phyloP scores from a whole-genome alignment of 2,888 invertebrate genomes.

The Pachymerium ferrugineum region DNA sequence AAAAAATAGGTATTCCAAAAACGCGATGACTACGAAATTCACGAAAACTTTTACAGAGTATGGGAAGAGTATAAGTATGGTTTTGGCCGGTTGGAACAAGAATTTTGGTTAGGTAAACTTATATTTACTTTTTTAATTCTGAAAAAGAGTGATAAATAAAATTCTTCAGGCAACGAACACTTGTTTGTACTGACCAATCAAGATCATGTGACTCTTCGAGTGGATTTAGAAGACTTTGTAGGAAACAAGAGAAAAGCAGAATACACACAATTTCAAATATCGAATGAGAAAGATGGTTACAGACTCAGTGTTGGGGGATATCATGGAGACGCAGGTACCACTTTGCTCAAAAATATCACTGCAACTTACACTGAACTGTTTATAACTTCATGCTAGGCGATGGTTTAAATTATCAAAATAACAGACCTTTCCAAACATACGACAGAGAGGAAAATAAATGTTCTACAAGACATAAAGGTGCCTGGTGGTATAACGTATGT shows the following conservation, averaged over 20 bases:
- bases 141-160: too few relatives aligned
- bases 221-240: constrained; percentile 38
- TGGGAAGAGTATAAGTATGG: background rate
- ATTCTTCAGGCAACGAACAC: constrained; percentile 38
- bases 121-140: too few relatives aligned
- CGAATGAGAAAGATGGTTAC: constrained; percentile 35
- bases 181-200: constrained; percentile 37
- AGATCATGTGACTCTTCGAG: constrained; percentile 37
- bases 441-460: constrained; percentile 63
- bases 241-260: constrained; percentile 36
- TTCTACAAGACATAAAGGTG: constrained; percentile 61
- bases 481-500: constrained; percentile 68
- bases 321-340: constrained; percentile 36
- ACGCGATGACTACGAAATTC: background rate
- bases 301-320: constrained; percentile 37
- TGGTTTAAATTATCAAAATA: constrained; percentile 63
- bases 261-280: constrained; percentile 37
- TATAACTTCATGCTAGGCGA: constrained; percentile 51
- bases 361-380: background rate
- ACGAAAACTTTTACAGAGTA: background rate
- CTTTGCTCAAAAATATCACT: too few relatives aligned
- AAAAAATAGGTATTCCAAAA: background rate
- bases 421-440: constrained; percentile 63
- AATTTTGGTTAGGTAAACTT: background rate
- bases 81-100: background rate